Evolutionary conservation across 2,888 invertebrate species (phyloP), one percentile per base, ranked within the genome.

Genomic region (Hipparchia semele): DNA sequence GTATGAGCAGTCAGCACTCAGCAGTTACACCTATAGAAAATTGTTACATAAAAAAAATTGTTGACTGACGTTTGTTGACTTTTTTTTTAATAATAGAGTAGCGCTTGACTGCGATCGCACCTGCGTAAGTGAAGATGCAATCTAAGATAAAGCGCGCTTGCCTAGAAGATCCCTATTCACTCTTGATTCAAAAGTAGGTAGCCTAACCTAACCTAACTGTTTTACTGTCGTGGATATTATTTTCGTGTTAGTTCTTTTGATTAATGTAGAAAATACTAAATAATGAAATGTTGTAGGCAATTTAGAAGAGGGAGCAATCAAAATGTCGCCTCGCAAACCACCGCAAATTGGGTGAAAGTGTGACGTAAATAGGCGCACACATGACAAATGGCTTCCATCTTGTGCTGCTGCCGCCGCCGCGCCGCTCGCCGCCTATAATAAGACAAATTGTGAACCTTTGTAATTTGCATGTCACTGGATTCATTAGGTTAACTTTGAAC

Each of bases 331-430:
- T 86, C 85, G 85, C 86, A 85, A 87, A 89, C 86, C 83, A 81
- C 86, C 81, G 84, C 82, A 82, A 90, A 90, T 90, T 89, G 83
- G 90, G 90, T 84, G 91, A 92, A 92, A 92, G 92, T 92, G 88
- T 90, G 90, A 90, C 91, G 84, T 82, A 90, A 90, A 91, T 90
- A 86, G 88, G 87, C 84, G 82, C 86, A 85, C 87, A 87, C 81
- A 89, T 92, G 92, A 92, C 91, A 91, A 92, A 92, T 91, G 88
- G 84, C 83, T 82, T 84, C 82, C 86, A 87, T 87, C 86, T 86
- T 86, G 84, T 23, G 23, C 23, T 23, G 23, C 23, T 23, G 23
- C 23, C 23, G 23, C 23, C 76, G 80, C 79, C 80, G 67, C 76
- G 84, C 58, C 82, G 83, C 82, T 81, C 80, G 80, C 79, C 81